Conservation (phyloP, 2,113 vertebrate species). For the Crypturellus undulatus region DNA sequence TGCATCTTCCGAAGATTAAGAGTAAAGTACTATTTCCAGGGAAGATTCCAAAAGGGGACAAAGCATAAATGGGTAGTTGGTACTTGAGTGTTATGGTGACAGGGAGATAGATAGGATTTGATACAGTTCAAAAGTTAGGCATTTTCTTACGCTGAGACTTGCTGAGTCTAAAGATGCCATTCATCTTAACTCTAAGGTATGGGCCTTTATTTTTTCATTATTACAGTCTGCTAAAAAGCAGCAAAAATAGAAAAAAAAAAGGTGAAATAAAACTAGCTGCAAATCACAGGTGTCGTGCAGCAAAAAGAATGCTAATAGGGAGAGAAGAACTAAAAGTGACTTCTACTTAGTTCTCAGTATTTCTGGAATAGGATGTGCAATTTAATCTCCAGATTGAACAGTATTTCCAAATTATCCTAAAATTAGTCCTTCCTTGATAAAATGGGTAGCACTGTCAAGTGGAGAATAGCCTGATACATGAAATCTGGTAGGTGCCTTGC, state of each 20-base stretch:
- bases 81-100: not conserved
- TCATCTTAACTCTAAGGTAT: not conserved
- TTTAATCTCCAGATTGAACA: not conserved
- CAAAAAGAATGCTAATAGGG: not conserved
- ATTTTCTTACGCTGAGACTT: not conserved
- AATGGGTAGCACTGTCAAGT: not conserved
- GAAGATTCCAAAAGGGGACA: not conserved
- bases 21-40: not conserved
- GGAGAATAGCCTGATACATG: not conserved
- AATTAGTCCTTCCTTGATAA: not conserved
- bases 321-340: not conserved
- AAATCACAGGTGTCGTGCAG: not conserved
- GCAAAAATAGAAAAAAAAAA: not conserved
- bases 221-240: not conserved
- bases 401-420: slow-evolving; percentile 3
- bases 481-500: not conserved
- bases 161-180: not conserved
- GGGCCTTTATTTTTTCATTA: not conserved
- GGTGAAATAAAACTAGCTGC: not conserved
- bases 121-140: not conserved
- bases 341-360: not conserved
- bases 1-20: not conserved
- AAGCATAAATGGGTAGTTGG: not conserved
- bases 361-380: not conserved
- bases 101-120: not conserved